These are phyloP conservation scores for Vannuccia rotundouncinata DNA, from an alignment of 2,888 invertebrate genomes.

Conservation along the genomic window DNA sequence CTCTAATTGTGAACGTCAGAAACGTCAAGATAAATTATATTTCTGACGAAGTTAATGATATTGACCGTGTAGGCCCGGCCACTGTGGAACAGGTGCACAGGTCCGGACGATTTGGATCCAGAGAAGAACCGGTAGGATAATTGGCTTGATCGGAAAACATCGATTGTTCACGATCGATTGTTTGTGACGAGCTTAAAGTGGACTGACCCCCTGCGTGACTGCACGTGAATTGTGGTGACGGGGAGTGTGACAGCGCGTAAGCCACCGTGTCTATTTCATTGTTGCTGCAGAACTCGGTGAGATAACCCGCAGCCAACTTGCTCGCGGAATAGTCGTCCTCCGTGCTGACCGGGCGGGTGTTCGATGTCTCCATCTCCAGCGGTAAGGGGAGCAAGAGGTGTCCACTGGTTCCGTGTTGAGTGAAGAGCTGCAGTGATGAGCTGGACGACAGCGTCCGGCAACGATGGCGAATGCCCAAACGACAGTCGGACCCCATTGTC, in stretches of 20 bases:
- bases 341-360: too few relatives aligned
- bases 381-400: not conserved
- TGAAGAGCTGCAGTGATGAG: not conserved
- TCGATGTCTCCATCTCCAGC: not conserved
- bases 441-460: not conserved
- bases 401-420: not conserved
- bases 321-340: too few relatives aligned
- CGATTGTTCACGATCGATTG: not conserved
- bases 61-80: not conserved
- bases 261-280: not conserved
- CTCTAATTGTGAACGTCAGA: too few relatives aligned
- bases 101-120: not conserved
- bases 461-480: not conserved
- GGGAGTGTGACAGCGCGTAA: not conserved
- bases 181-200: not conserved
- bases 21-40: too few relatives aligned
- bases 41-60: not conserved
- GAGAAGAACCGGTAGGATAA: not conserved
- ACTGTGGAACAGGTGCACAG: not conserved
- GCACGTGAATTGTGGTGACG: not conserved
- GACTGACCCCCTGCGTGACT: not conserved
- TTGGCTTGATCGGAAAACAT: not conserved
- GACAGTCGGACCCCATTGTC: not conserved
- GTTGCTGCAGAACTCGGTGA: not conserved
- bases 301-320: not conserved